Conservation (phyloP, 2,797 vertebrate species). For the Coracias cyanogaster region DNA sequence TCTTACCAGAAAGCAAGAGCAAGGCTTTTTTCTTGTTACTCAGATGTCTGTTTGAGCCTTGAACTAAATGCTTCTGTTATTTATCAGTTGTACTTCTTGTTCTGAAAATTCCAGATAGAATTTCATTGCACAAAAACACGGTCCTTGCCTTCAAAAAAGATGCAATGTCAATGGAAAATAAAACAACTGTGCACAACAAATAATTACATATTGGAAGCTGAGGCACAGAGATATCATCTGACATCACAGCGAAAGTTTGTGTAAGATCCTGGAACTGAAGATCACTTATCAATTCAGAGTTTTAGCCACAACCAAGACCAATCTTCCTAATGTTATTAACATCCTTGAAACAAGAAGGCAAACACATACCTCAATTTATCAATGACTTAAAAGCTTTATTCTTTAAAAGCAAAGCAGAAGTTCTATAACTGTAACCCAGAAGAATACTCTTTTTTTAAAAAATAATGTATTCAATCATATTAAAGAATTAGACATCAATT, state of each 20-base stretch:
- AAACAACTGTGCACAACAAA: background rate
- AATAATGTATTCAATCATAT: background rate
- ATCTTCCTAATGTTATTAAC: background rate
- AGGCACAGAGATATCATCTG: background rate
- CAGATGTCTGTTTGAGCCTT: background rate
- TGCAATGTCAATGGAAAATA: background rate
- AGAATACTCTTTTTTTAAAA: background rate
- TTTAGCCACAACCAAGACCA: background rate
- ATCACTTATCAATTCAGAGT: background rate
- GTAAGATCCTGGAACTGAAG: background rate
- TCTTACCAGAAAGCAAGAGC: background rate
- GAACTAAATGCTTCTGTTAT: background rate
- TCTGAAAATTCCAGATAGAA: background rate
- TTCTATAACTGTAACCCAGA: background rate
- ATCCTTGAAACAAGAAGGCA: background rate
- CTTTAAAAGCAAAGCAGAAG: background rate
- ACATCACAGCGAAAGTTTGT: background rate
- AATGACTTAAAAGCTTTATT: background rate
- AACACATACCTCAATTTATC: background rate
- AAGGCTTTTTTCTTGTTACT: background rate
- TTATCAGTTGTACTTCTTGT: conserved; percentile 15
- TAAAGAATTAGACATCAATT: background rate
- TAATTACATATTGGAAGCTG: background rate
- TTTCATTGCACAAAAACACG: background rate
- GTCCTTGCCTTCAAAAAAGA: background rate